Base-by-base conservation (phyloP, 1,140 invertebrate genomes). In the Euura lappo region DNA sequence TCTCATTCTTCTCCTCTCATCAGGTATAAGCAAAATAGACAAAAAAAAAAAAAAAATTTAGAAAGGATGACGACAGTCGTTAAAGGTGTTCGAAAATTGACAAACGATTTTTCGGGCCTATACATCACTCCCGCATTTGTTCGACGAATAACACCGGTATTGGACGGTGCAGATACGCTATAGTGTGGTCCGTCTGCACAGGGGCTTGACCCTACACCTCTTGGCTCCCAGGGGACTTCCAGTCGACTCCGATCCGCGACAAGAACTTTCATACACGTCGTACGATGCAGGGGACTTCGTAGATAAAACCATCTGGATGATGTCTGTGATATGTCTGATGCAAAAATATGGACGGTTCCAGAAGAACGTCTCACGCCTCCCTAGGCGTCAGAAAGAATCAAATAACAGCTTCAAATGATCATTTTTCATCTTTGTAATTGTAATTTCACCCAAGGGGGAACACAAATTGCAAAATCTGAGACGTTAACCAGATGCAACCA, bases 141-240 rank as follows among this genome's bases (percentile, higher is more conserved):
- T 60, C 8, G 13, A 60, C 51, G 13, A n/a, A 60, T n/a, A 8
- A n/a, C 51, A 60, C 51, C 51, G 51, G 51, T 60, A 8, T 60
- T 60, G 51, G 51, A 60, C 8, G 13, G 8, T 3, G 6, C 10
- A 60, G 51, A 60, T 60, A 60, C 51, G 51, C 3, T 60, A 60
- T 60, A 60, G 51, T 60, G 51, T n/a, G 51, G 51, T 60, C 28
- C 51, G 51, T n/a, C 51, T 60, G 51, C 51, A 60, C 51, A 60
- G 51, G 51, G 51, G 51, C 51, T 60, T 60, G 51, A 60, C 51
- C 51, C 51, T 60, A 60, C 51, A 60, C 51, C 51, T 60, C 51
- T 28, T 60, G 51, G 51, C 51, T 60, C 51, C 51, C 51, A 60
- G 10, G 51, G 4, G 13, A 11, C 28, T 28, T 28, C 6, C 47